phyloP scores from a whole-genome alignment of 2,888 invertebrate genomes.

The Tinea trinotella region DNA sequence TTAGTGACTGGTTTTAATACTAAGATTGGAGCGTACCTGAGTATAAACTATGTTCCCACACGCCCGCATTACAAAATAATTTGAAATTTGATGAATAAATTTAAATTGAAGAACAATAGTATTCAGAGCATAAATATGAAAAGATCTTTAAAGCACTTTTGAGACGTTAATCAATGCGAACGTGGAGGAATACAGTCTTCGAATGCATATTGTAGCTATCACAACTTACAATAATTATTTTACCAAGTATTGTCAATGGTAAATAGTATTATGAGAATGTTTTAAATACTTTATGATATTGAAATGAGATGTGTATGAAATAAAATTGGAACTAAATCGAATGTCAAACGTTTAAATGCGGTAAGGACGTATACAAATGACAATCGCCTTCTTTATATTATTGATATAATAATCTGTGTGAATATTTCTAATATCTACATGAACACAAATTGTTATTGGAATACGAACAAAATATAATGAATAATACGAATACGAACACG shows the following conservation, averaged over 20 bases:
- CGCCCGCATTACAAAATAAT: neutral
- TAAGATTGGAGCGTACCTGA: conserved; percentile 60
- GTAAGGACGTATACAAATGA: neutral
- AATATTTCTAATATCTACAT: neutral
- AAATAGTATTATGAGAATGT: conserved; percentile 32
- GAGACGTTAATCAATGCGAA: neutral
- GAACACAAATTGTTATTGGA: neutral
- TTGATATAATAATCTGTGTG: neutral
- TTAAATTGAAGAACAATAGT: too few relatives aligned
- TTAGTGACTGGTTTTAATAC: conserved; percentile 62
- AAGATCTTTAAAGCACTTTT: too few relatives aligned
- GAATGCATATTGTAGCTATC: conserved; percentile 29
- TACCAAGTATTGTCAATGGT: conserved; percentile 71
- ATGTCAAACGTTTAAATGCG: conserved; percentile 31
- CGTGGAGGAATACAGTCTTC: neutral
- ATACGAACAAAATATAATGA: neutral
- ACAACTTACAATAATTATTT: conserved; percentile 64
- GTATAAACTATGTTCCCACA: neutral
- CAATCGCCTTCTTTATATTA: neutral
- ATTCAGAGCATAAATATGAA: too few relatives aligned
- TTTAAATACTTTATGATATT: conserved; percentile 23
- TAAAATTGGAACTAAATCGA: conserved; percentile 44
- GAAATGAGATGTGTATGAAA: conserved; percentile 45
- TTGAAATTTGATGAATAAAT: too few relatives aligned
- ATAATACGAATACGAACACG: too few relatives aligned